Percentiles rank a stretch among this genome's conserved stretches.
Evolutionary conservation across 92 coral and sea anemone species (phyloP).

Genomic region (Actinostola sp.): DNA sequence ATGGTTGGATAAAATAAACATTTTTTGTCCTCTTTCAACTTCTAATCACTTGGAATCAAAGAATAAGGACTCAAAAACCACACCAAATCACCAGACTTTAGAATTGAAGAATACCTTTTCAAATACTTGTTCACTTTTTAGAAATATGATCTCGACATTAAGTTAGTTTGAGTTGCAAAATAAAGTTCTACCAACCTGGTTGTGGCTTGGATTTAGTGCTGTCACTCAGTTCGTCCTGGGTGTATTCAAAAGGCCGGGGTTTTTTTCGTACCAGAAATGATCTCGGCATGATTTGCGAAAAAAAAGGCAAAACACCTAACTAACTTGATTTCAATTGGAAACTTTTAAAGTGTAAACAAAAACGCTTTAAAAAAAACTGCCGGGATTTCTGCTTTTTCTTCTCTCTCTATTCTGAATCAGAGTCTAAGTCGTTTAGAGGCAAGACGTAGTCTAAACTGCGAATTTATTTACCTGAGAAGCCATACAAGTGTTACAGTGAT

Average conservation of each 20-base stretch:
- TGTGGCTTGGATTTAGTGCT: no score
- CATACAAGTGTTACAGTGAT: conserved; percentile 54
- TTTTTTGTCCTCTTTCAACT: not conserved
- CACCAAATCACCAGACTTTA: conserved; percentile 5
- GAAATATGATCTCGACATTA: no score
- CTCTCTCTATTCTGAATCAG: conserved; percentile 3
- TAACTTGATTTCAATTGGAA: not conserved
- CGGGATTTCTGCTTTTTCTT: not conserved
- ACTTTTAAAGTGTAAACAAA: not conserved
- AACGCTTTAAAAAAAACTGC: not conserved
- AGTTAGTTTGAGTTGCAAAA: no score
- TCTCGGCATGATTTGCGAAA: conserved; percentile 53
- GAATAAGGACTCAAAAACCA: not conserved
- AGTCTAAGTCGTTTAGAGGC: conserved; percentile 5
- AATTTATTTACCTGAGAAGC: conserved; percentile 35
- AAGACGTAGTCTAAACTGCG: conserved; percentile 28
- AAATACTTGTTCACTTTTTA: conserved; percentile 1
- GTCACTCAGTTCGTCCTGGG: not conserved
- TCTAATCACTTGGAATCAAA: conserved; percentile 12
- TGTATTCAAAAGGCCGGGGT: not conserved
- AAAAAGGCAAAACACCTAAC: not conserved
- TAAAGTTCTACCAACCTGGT: no score
- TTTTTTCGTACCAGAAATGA: conserved; percentile 63
- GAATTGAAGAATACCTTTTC: not conserved
- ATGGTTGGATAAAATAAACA: conserved; percentile 13